Percentiles rank a stretch among this genome's conserved stretches.
phyloP scores from a whole-genome alignment of 1,140 invertebrate species.

The Drosophila miranda region DNA sequence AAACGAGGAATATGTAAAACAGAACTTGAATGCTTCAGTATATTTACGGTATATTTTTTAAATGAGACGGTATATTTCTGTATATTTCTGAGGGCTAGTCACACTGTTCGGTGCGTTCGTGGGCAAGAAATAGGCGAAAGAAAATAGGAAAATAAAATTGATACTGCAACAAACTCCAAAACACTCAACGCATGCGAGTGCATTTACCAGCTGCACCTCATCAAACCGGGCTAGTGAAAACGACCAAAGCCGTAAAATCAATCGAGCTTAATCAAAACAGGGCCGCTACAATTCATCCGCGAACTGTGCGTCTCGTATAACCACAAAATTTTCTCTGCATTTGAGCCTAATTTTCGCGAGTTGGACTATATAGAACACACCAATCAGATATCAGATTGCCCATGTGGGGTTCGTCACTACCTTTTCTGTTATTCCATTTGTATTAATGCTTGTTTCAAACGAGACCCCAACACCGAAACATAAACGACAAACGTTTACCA shows the following conservation, averaged over 20 bases:
- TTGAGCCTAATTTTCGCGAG: slow-evolving; percentile 57
- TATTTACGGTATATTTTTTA: too few relatives aligned
- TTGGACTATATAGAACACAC: slow-evolving; percentile 19
- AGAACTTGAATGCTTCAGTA: too few relatives aligned
- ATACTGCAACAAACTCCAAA: too few relatives aligned
- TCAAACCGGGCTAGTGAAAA: slow-evolving; percentile 58
- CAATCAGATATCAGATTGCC: slow-evolving; percentile 7
- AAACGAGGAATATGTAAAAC: too few relatives aligned
- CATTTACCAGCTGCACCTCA: slow-evolving; percentile 65
- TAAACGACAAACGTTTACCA: slow-evolving; percentile 7
- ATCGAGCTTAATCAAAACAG: slow-evolving; percentile 20
- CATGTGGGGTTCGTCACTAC: background rate
- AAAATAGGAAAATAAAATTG: slow-evolving; percentile 53
- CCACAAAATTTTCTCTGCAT: slow-evolving; percentile 74
- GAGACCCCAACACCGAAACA: slow-evolving; percentile 11
- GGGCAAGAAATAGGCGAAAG: slow-evolving; percentile 10
- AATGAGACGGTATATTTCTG: background rate
- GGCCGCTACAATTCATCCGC: slow-evolving; percentile 1
- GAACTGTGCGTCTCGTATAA: slow-evolving; percentile 64
- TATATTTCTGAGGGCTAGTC: slow-evolving; percentile 1
- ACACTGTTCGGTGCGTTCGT: slow-evolving; percentile 15
- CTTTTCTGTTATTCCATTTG: too few relatives aligned
- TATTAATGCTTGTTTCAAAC: background rate
- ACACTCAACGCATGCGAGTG: slow-evolving; percentile 61
- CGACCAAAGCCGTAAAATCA: slow-evolving; percentile 8